phyloP scores from a whole-genome alignment of 2,797 vertebrate genomes.

The Rhyacichthys aspro region DNA sequence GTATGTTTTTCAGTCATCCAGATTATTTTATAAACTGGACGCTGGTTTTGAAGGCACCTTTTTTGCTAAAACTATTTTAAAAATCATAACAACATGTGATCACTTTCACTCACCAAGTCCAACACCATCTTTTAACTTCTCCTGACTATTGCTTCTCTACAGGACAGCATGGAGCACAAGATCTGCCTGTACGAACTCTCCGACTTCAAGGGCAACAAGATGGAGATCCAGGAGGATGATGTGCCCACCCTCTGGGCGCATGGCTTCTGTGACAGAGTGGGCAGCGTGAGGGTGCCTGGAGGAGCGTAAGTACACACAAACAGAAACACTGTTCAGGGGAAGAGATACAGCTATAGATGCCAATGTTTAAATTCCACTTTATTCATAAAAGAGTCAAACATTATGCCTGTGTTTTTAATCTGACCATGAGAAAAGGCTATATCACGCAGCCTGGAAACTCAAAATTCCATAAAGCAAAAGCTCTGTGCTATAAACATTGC shows the following conservation, averaged over 20 bases:
- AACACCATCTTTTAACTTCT: neutral
- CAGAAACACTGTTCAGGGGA: neutral
- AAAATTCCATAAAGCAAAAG: neutral
- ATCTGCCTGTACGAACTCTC: slow-evolving; percentile 92
- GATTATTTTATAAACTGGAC: no score
- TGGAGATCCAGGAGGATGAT: slow-evolving; percentile 93
- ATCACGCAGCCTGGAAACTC: slow-evolving; percentile 2
- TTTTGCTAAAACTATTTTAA: no score
- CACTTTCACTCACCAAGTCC: no score
- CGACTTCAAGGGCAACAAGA: slow-evolving; percentile 96
- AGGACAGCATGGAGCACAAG: slow-evolving; percentile 93
- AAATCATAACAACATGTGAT: no score
- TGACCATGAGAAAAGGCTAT: neutral
- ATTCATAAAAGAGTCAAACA: neutral
- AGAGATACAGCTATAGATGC: neutral
- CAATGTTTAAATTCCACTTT: neutral
- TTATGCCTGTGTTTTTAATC: neutral
- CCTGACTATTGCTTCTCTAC: slow-evolving; percentile 11
- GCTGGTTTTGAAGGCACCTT: no score
- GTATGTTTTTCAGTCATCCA: no score
- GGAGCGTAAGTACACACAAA: slow-evolving; percentile 86
- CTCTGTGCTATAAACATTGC: slow-evolving; percentile 17
- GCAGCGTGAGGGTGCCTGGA: slow-evolving; percentile 91
- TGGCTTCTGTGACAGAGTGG: slow-evolving; percentile 94
- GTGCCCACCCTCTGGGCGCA: slow-evolving; percentile 95